These are phyloP conservation scores for Bicyclus anynana DNA, from an alignment of 1,140 invertebrate species.

Conservation along the genomic window DNA sequence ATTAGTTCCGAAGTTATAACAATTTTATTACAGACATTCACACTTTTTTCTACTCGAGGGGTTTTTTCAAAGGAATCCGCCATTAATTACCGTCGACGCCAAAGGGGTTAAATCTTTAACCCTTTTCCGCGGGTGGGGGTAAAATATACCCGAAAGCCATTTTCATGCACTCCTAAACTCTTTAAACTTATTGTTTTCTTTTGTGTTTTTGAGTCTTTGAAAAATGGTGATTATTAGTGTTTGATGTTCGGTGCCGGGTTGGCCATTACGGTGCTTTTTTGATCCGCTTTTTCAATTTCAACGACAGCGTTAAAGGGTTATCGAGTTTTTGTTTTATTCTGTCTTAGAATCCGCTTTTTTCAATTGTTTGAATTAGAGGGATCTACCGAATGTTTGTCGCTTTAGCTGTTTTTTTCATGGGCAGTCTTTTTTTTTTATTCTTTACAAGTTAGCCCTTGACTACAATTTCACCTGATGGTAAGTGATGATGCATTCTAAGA, in stretches of 20 bases:
- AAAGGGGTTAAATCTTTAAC: slow-evolving; percentile 55
- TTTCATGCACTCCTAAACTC: slow-evolving; percentile 61
- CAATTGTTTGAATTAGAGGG: too few relatives aligned
- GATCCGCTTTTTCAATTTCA: slow-evolving; percentile 28
- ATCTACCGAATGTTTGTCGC: too few relatives aligned
- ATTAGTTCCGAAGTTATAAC: slow-evolving; percentile 36
- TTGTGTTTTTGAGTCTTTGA: slow-evolving; percentile 51
- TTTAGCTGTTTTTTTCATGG: too few relatives aligned
- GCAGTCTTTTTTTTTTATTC: too few relatives aligned
- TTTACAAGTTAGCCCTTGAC: too few relatives aligned
- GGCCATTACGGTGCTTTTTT: slow-evolving; percentile 22
- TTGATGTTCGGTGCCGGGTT: slow-evolving; percentile 47
- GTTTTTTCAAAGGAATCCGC: slow-evolving; percentile 46
- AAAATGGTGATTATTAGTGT: slow-evolving; percentile 64
- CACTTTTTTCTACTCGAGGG: slow-evolving; percentile 36
- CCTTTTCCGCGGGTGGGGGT: slow-evolving; percentile 37
- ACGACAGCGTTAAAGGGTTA: slow-evolving; percentile 23
- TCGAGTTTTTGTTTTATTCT: not conserved
- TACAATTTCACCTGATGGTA: too few relatives aligned
- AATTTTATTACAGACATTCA: slow-evolving; percentile 46
- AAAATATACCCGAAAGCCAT: slow-evolving; percentile 53
- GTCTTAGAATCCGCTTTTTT: not conserved
- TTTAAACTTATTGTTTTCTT: slow-evolving; percentile 70
- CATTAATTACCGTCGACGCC: slow-evolving; percentile 65
- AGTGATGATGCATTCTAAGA: too few relatives aligned